Evolutionary conservation across 2,113 vertebrate genomes (phyloP), one percentile per base, ranked within the genome.

Genomic region (Sylvilagus bachmani): DNA sequence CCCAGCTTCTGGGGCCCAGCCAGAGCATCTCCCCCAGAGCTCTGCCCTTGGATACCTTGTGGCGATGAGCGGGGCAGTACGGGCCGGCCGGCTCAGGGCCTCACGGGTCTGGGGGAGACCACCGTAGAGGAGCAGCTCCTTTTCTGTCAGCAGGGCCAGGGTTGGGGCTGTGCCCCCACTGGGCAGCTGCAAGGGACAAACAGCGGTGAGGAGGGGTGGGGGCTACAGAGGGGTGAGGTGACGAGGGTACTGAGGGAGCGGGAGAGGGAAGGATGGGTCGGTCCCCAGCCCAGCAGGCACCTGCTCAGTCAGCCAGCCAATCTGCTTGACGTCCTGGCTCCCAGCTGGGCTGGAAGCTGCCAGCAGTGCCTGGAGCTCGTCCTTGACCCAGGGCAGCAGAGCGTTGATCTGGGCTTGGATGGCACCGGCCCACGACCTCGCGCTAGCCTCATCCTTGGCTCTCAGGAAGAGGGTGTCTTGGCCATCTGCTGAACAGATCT

Each of bases 281-380:
- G 51, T 4, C 0, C 64, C 91, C 21, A 1, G 10, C 66, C 77
- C 75, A 10, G 75, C 64, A 93, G 87, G 67, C 97, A 99, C 99
- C 99, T 99, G 99, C 96, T 99, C 99, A 0, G 99, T 99, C 95
- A 99, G 99, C 99, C 99, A 99, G 97, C 99, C 99, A 53, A 99
- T 97, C 90, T 99, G 99, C 97, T 99, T 99, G 97, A 99, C 49
- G 0, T 99, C 99, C 96, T 99, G 98, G 31, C 98, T 98, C 0
- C 98, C 97, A 25, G 90, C 92, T 0, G 94, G 5, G 61, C 98
- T 71, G 0, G 96, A 31, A 1, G 96, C 97, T 0, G 84, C 91
- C 71, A 97, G 96, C 95, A 99, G 98, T 89, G 97, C 98, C 96
- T 98, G 99, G 93, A 99, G 97, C 95, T 99, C 99, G 24, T 99